Percentiles rank a stretch among this genome's conserved stretches.
These are phyloP conservation scores for Acanthopagrus latus DNA, from an alignment of 2,797 vertebrate species.

Conservation along the genomic window DNA sequence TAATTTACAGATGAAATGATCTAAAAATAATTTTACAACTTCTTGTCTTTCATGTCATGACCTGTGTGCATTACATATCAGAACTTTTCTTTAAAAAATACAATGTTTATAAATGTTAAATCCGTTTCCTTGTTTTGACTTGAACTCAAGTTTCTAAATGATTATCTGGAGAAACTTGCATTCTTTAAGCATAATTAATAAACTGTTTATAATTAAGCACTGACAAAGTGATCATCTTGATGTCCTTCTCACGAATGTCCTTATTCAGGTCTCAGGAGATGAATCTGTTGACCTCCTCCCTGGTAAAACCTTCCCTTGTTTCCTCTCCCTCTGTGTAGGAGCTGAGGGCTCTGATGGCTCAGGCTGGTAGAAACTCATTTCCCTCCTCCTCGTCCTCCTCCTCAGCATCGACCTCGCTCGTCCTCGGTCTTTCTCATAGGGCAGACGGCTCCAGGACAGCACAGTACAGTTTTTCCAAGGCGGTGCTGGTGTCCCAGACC, in stretches of 20 bases:
- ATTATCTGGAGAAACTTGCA: too few relatives aligned
- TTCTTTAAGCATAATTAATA: too few relatives aligned
- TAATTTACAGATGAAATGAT: too few relatives aligned
- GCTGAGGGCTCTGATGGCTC: conserved; percentile 86
- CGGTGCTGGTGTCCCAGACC: conserved; percentile 88
- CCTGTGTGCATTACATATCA: too few relatives aligned
- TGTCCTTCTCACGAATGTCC: too few relatives aligned
- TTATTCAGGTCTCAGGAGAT: not conserved
- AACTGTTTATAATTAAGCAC: too few relatives aligned
- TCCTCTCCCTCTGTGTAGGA: conserved; percentile 79
- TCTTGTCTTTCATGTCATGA: too few relatives aligned
- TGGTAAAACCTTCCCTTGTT: not conserved
- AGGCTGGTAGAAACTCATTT: conserved; percentile 68
- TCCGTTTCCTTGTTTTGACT: too few relatives aligned
- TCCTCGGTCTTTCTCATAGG: conserved; percentile 80
- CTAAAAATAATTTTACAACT: too few relatives aligned
- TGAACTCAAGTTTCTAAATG: too few relatives aligned
- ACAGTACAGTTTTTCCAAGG: conserved; percentile 91
- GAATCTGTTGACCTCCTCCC: not conserved
- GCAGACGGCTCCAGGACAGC: conserved; percentile 64
- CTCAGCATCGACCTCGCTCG: conserved; percentile 25
- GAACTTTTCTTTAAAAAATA: too few relatives aligned
- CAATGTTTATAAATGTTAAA: too few relatives aligned
- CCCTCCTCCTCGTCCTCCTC: conserved; percentile 49
- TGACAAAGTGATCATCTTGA: not conserved